Percentiles rank a stretch among this genome's conserved stretches.
phyloP scores from a whole-genome alignment of 2,888 invertebrate genomes.

The Lepidocyrtoides sp. region DNA sequence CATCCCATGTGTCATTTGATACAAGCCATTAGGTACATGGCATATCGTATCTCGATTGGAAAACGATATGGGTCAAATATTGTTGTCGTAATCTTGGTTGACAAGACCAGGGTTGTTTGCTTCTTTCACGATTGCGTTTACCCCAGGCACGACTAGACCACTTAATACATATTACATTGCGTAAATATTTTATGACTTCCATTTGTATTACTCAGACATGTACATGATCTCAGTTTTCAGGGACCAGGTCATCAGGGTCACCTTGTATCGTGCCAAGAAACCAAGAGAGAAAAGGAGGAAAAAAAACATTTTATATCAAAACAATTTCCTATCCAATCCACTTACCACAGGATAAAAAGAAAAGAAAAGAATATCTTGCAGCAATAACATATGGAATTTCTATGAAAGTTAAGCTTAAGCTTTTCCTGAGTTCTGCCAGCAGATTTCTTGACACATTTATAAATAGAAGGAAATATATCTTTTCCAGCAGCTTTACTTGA shows the following conservation, averaged over 20 bases:
- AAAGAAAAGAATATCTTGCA: background rate
- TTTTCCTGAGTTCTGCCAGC: background rate
- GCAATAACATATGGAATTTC: background rate
- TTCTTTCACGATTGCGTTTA: background rate
- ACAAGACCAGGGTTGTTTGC: background rate
- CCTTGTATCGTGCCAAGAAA: slow-evolving; percentile 63
- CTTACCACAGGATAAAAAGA: background rate
- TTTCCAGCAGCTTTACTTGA: background rate
- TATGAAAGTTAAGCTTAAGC: background rate
- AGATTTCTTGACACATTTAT: slow-evolving; percentile 19
- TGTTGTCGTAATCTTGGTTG: background rate
- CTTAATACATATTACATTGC: background rate
- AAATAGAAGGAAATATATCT: background rate
- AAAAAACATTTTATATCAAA: background rate
- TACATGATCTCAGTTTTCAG: slow-evolving; percentile 55
- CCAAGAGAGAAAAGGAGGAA: background rate
- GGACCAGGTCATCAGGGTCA: slow-evolving; percentile 67
- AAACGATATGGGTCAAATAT: slow-evolving; percentile 27
- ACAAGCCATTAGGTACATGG: background rate
- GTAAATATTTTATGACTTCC: background rate
- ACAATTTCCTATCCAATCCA: background rate
- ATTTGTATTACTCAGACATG: background rate
- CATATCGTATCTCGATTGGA: background rate
- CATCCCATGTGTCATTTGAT: background rate
- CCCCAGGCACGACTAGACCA: background rate